Base-by-base conservation (phyloP, 1,140 invertebrate genomes). In the Antheraea mylitta region DNA sequence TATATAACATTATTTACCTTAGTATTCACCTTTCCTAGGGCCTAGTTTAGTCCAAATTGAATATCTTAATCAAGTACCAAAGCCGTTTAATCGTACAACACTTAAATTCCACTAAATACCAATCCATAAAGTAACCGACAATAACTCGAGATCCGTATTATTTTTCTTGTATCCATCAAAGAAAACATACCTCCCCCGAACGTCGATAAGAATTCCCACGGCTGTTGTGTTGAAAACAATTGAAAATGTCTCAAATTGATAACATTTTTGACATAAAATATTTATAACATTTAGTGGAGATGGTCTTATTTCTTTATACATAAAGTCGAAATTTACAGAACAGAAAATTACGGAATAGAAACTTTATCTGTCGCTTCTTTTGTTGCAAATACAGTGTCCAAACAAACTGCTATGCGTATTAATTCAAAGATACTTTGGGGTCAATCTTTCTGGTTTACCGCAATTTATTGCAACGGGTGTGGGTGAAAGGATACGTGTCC, bases 131-230 rank as follows among this genome's bases (percentile, higher is more conserved):
- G 74, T 81, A 77, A 78, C 82, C 80, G 76, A 78, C 86, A 86
- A 77, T 83, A 75, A 70, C 68, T 75, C 72, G 79, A 77, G 85
- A 83, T 88, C 85, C 88, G 88, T 88, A 85, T 73, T 77, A 86
- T 82, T 67, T 74, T 75, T 80, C 81, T 82, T 66, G 65, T 66
- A 53, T 38, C 19, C 9, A 79, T 63, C 42, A 81, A 72, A 45
- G 61, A 78, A 77, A 80, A 83, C 74, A 79, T 71, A 71, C 70
- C 67, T 67, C 80, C 75, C 78, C 71, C 70, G 45, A 71, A 65
- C 67, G 66, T 19, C 11, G 45, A 16, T 16, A 53, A n/a, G 16
- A 53, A 53, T 83, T 86, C 85, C 83, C 87, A 86, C 83, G 83
- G 16, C 45, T 53, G 45, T 53, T 53, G 45, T 53, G 45, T 16